Conservation (phyloP, 2,888 invertebrate genomes). For the Hyalella azteca region DNA sequence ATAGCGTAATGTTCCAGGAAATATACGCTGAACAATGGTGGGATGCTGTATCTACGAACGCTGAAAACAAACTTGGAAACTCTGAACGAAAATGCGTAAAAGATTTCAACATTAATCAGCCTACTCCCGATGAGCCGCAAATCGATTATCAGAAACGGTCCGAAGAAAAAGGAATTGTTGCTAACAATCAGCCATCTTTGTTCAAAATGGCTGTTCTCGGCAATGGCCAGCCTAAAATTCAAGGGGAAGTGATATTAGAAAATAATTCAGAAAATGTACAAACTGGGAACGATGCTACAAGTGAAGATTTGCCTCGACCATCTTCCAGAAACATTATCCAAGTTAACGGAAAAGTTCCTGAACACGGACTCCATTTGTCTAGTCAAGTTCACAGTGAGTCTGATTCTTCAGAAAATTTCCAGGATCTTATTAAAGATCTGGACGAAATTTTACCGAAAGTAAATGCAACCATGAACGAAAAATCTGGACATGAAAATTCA, state of each 20-base stretch:
- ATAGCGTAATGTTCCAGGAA: conserved; percentile 28
- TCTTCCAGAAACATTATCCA: background rate
- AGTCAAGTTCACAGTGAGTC: background rate
- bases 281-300: background rate
- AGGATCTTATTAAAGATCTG: background rate
- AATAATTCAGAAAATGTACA: no score
- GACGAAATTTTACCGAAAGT: conserved; percentile 21
- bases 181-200: no score
- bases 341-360: background rate
- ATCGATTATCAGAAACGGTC: no score
- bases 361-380: background rate
- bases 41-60: background rate
- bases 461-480: background rate
- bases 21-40: conserved; percentile 35
- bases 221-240: background rate
- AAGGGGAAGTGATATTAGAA: no score
- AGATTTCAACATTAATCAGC: background rate
- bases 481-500: background rate
- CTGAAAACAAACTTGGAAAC: background rate
- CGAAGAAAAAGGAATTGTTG: no score
- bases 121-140: no score
- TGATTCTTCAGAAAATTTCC: background rate
- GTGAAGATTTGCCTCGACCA: background rate
- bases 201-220: no score
- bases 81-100: background rate